These are phyloP conservation scores for Dendrolimus punctatus DNA, from an alignment of 1,140 invertebrate species.

Conservation along the genomic window DNA sequence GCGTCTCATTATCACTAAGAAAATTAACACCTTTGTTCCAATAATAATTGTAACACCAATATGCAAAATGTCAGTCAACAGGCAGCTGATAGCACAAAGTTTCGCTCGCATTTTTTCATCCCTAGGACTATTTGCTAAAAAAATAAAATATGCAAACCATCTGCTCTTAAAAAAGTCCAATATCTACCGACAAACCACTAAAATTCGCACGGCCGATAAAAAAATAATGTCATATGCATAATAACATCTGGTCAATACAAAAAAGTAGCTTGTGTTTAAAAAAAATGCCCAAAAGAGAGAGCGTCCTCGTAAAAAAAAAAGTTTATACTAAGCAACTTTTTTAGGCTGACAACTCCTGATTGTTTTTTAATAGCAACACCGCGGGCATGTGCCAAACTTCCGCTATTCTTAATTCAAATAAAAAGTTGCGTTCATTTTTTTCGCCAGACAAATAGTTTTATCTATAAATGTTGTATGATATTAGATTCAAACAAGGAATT, in stretches of 20 bases:
- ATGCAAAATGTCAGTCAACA: constrained; percentile 11
- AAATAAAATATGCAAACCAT: constrained; percentile 41
- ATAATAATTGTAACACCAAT: too few species aligned
- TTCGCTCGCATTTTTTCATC: constrained; percentile 11
- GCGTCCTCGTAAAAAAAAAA: constrained; percentile 31
- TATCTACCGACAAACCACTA: constrained; percentile 47
- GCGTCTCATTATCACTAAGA: too few species aligned
- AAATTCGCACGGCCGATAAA: constrained; percentile 50
- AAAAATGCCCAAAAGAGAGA: constrained; percentile 56
- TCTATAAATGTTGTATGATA: too few species aligned
- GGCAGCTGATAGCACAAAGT: constrained; percentile 13
- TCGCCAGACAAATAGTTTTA: too few species aligned
- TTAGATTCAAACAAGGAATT: too few species aligned
- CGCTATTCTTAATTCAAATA: constrained; percentile 17
- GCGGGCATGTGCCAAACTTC: constrained; percentile 59
- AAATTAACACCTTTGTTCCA: too few species aligned
- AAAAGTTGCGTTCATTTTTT: background rate
- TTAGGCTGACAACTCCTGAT: constrained; percentile 23
- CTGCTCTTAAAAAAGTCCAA: constrained; percentile 52
- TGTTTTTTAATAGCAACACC: constrained; percentile 31
- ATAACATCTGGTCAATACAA: constrained; percentile 61
- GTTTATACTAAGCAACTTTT: constrained; percentile 39
- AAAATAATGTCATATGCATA: constrained; percentile 70
- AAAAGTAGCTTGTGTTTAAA: constrained; percentile 40
- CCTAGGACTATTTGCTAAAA: constrained; percentile 7